Base-by-base conservation (phyloP, 2,797 vertebrate genomes). In the Adelosebastes latens region DNA sequence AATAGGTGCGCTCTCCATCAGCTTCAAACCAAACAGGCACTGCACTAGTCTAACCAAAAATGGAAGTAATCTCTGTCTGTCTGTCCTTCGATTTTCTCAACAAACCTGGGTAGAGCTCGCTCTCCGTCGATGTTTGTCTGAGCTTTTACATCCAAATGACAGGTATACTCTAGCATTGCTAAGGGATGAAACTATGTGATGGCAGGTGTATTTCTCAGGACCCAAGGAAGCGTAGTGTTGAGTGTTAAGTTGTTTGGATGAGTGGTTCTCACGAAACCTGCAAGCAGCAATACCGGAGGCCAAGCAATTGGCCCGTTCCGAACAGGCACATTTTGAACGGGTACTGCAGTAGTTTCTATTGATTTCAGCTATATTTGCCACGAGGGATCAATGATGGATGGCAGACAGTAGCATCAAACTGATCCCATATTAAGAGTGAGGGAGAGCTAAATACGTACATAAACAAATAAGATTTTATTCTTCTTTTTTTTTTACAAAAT, bases 351-450 rank as follows among this genome's bases (percentile, higher is more conserved):
- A 62, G 32, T 81, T 64, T 67, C 67, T 56, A 77, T 80, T 72
- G 80, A 85, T 85, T 87, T 78, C 14, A 53, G 52, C 61, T 63
- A 75, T 55, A 75, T 84, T 76, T 72, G 13, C 69, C 56, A 31
- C 18, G 67, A 75, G n/a, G 14, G 75, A 75, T 36, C 63, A 64
- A 62, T 67, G 65, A 71, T 32, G 25, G 72, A 78, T 81, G 69
- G 34, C 59, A 68, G 65, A 63, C 59, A 58, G 36, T 29, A 34
- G 49, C 62, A 62, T 61, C 66, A 31, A 58, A 52, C 22, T 62
- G 61, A 74, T 68, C 27, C 6, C 46, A 88, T 77, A 60, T 49
- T 70, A 16, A 68, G 27, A 27, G 12, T 0, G 20, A 60, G 1
- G 5, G 24, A 55, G 16, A 77, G 49, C 10, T 39, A 12, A 61